These are phyloP conservation scores for Drosophila subpulchrella DNA, from an alignment of 1,140 invertebrate species.

Conservation along the genomic window DNA sequence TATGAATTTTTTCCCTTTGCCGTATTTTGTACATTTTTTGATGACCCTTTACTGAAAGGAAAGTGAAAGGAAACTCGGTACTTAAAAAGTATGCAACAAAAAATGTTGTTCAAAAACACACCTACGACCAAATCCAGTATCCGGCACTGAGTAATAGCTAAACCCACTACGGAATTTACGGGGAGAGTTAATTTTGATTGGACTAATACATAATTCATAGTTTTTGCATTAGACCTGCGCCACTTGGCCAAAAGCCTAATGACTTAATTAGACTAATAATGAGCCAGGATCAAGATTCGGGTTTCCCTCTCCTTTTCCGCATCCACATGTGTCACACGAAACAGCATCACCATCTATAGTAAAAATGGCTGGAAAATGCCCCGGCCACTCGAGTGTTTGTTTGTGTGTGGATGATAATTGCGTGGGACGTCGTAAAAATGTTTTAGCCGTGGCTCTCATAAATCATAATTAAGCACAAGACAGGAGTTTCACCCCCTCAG, in stretches of 20 bases:
- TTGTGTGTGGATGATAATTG: conserved; percentile 49
- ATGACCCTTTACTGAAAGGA: conserved; percentile 10
- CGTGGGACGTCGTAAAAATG: conserved; percentile 70
- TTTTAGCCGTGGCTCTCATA: conserved; percentile 68
- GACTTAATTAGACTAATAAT: conserved; percentile 80
- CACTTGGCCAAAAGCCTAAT: conserved; percentile 67
- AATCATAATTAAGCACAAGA: conserved; percentile 79
- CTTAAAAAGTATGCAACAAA: too few species aligned
- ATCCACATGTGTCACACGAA: conserved; percentile 38
- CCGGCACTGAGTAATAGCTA: conserved; percentile 15
- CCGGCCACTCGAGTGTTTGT: conserved; percentile 28
- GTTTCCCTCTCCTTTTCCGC: not conserved
- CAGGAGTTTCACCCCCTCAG: conserved; percentile 7
- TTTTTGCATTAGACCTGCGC: conserved; percentile 56
- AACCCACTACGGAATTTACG: conserved; percentile 1
- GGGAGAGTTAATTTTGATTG: conserved; percentile 39
- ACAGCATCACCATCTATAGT: conserved; percentile 51
- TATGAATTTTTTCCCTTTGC: conserved; percentile 28
- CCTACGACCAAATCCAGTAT: too few species aligned
- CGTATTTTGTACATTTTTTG: conserved; percentile 10
- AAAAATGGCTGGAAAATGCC: conserved; percentile 1
- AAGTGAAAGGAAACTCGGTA: too few species aligned
- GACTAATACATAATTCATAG: conserved; percentile 73
- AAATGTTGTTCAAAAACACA: too few species aligned
- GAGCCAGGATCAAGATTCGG: conserved; percentile 21